These are phyloP conservation scores for Amyelois transitella DNA, from an alignment of 1,140 invertebrate genomes.

Conservation along the genomic window DNA sequence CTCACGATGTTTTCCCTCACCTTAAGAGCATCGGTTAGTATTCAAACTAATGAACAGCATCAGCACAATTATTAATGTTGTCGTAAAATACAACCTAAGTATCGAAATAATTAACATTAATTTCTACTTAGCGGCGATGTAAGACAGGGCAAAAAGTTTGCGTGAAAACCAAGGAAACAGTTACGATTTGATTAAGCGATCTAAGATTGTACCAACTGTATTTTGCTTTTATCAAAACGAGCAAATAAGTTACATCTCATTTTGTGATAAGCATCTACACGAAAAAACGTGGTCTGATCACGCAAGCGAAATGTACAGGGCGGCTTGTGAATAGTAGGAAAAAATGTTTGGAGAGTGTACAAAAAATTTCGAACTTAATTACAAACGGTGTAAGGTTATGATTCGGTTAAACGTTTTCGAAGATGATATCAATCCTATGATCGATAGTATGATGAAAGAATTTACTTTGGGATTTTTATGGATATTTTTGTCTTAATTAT, in stretches of 20 bases:
- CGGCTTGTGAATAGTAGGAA: constrained; percentile 9
- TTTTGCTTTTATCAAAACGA: constrained; percentile 32
- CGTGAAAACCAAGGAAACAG: constrained; percentile 10
- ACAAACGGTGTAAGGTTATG: constrained; percentile 7
- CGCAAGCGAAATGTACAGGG: constrained; percentile 16
- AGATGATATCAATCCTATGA: constrained; percentile 19
- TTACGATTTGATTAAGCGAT: constrained; percentile 40
- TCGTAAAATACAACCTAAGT: no score
- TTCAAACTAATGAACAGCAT: no score
- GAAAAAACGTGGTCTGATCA: constrained; percentile 29
- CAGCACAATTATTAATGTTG: no score
- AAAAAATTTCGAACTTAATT: constrained; percentile 1
- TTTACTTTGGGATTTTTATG: constrained; percentile 4
- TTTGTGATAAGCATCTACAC: constrained; percentile 41
- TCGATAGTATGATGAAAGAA: constrained; percentile 23
- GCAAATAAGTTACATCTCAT: constrained; percentile 51
- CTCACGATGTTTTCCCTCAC: no score
- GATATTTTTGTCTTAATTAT: no score
- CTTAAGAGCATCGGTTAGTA: no score
- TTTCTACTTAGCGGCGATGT: background rate
- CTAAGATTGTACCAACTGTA: constrained; percentile 26
- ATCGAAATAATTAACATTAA: constrained; percentile 10
- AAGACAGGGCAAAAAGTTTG: constrained; percentile 5
- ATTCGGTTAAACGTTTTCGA: background rate
- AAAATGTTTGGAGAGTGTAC: constrained; percentile 11